Percentiles rank a stretch among this genome's conserved stretches.
Conservation (phyloP, 2,797 vertebrate genomes). For the Linurgus olivaceus region DNA sequence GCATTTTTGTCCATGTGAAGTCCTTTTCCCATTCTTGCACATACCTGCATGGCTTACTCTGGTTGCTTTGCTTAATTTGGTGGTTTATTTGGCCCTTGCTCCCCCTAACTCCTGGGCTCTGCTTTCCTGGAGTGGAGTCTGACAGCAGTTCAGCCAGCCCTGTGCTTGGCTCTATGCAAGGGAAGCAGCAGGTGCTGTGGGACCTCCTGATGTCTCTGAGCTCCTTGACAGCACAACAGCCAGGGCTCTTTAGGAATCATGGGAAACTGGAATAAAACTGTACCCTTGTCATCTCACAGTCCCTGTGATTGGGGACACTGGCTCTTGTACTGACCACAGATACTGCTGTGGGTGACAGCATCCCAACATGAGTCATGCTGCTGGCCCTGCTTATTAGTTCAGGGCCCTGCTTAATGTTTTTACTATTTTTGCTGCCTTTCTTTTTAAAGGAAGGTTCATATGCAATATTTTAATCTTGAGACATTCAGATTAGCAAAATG, state of each 20-base stretch:
- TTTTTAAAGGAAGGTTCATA: not conserved
- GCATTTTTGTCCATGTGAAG: not conserved
- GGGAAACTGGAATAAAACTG: not conserved
- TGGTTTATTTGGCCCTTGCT: not conserved
- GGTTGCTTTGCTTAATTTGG: not conserved
- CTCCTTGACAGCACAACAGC: not conserved
- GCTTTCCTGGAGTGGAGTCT: not conserved
- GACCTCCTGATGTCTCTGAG: not conserved
- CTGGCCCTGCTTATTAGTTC: not conserved
- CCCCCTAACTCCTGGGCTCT: not conserved
- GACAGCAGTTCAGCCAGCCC: not conserved
- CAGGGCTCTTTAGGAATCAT: not conserved
- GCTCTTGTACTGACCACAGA: not conserved
- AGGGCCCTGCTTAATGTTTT: not conserved
- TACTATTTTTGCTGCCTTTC: not conserved
- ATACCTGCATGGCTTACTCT: not conserved
- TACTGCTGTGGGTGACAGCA: not conserved
- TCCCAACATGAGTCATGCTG: not conserved
- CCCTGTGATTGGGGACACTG: not conserved
- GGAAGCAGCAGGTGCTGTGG: not conserved
- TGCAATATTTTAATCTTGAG: not conserved
- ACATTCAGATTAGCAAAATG: not conserved
- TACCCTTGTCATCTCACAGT: not conserved
- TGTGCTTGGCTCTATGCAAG: not conserved
- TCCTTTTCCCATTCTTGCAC: fast-evolving